A percentile compares a stretch with the other conserved stretches of the same genome.
phyloP scores from a whole-genome alignment of 2,797 vertebrate species.

The Rhabdophis nuchalis region DNA sequence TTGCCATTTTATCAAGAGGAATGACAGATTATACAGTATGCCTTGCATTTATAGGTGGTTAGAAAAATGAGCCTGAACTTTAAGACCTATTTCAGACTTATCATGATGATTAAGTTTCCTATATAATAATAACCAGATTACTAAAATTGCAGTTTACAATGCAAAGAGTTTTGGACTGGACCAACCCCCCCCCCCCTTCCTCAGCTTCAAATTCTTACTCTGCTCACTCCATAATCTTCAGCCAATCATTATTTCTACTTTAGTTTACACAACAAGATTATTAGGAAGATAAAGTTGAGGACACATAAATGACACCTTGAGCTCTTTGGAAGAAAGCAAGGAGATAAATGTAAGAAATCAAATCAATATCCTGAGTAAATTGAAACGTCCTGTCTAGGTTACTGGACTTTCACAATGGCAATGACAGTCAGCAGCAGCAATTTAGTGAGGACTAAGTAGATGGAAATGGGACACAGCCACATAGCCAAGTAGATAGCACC shows the following conservation, averaged over 20 bases:
- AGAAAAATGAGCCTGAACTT: slow-evolving; percentile 44
- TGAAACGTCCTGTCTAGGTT: not conserved
- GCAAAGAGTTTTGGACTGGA: not conserved
- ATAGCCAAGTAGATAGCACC: too few relatives aligned
- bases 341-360: not conserved
- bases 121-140: not conserved
- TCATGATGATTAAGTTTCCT: not conserved
- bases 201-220: not conserved
- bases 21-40: slow-evolving; percentile 40
- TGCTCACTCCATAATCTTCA: not conserved
- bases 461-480: not conserved
- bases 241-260: not conserved
- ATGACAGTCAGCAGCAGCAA: not conserved
- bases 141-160: not conserved
- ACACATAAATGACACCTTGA: not conserved
- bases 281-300: not conserved
- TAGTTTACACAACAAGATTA: not conserved
- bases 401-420: not conserved
- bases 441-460: not conserved
- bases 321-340: not conserved
- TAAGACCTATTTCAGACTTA: not conserved
- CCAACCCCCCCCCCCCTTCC: too few relatives aligned
- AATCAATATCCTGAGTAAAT: not conserved
- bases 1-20: slow-evolving; percentile 47
- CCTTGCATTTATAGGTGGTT: slow-evolving; percentile 34